Evolutionary conservation across 92 coral and sea anemone species (phyloP).

Genomic region (Zoanthus sociatus): DNA sequence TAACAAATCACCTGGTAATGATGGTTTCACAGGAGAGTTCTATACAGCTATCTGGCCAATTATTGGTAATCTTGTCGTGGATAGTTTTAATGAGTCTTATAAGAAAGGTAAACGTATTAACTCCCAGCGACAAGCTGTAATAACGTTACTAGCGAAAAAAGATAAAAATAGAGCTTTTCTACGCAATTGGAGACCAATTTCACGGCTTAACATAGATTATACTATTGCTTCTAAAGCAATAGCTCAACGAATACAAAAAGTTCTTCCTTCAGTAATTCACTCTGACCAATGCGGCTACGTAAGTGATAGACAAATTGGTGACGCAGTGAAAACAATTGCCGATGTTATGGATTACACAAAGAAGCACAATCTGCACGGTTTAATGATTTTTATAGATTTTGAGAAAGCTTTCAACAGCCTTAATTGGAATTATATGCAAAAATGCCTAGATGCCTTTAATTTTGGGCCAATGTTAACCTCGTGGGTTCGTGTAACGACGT

Average conservation of each 20-base stretch:
- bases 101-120: background rate
- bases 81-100: conserved; percentile 9
- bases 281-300: conserved; percentile 10
- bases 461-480: background rate
- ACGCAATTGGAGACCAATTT: conserved; percentile 14
- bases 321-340: background rate
- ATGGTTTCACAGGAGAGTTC: conserved; percentile 19
- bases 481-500: background rate
- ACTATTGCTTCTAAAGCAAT: conserved; percentile 16
- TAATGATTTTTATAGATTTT: background rate
- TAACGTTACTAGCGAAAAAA: background rate
- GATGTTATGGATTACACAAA: conserved; percentile 1
- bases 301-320: background rate
- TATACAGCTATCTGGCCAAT: conserved; percentile 15
- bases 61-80: background rate
- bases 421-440: background rate
- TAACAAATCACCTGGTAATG: conserved; percentile 1
- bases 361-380: background rate
- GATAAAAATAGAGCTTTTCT: conserved; percentile 1
- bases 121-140: conserved; percentile 16
- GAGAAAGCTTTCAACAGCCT: background rate
- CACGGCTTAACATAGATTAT: conserved; percentile 2
- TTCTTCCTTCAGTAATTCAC: background rate
- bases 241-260: background rate
- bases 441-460: background rate